Conservation (phyloP, 92 coral and sea anemone species). For the Bergia sp. region DNA sequence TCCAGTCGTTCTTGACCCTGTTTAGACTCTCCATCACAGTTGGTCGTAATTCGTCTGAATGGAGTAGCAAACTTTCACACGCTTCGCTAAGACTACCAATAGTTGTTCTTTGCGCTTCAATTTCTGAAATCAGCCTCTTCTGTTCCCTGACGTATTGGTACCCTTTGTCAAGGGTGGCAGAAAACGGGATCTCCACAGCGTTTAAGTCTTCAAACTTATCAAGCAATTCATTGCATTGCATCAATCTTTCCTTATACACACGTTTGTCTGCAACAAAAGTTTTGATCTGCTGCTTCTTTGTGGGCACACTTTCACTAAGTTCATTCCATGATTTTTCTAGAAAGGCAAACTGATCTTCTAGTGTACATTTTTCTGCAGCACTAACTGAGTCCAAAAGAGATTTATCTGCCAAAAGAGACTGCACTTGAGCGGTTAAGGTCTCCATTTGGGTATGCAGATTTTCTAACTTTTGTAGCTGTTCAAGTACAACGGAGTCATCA, state of each 20-base stretch:
- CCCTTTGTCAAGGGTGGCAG: slow-evolving; percentile 28
- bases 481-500: slow-evolving; percentile 22
- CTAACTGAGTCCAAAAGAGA: background rate
- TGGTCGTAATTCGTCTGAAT: slow-evolving; percentile 45
- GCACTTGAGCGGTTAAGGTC: slow-evolving; percentile 15
- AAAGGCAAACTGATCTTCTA: background rate
- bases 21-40: slow-evolving; percentile 43
- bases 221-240: slow-evolving; percentile 6
- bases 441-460: slow-evolving; percentile 1
- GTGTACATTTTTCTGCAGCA: background rate
- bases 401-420: slow-evolving; percentile 21
- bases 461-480: slow-evolving; percentile 1
- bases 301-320: background rate
- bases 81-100: slow-evolving; percentile 55
- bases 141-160: slow-evolving; percentile 24
- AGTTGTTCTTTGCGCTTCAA: slow-evolving; percentile 50
- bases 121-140: slow-evolving; percentile 34
- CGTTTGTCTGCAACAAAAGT: slow-evolving; percentile 21
- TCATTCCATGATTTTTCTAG: slow-evolving; percentile 21
- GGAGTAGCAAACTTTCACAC: slow-evolving; percentile 38
- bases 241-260: slow-evolving; percentile 33
- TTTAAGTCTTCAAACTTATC: background rate
- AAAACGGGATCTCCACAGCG: background rate
- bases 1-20: slow-evolving; percentile 40
- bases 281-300: slow-evolving; percentile 13